Percentiles rank a stretch among this genome's conserved stretches.
Evolutionary conservation across 1,140 invertebrate genomes (phyloP).

Genomic region (Apolygus lucorum): DNA sequence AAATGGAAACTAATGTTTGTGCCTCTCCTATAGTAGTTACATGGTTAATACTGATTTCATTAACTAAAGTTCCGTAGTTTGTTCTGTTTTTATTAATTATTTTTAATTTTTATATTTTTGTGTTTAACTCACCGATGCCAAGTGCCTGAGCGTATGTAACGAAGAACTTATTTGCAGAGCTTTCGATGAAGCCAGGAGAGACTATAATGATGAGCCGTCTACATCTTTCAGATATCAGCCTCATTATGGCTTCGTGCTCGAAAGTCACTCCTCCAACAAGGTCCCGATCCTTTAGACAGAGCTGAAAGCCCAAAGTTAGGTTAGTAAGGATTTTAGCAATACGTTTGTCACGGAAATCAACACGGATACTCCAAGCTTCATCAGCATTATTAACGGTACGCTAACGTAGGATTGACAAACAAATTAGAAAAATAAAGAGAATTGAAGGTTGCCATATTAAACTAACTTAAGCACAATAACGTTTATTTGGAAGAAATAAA

Average conservation of each 20-base stretch:
- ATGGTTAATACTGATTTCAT: no score
- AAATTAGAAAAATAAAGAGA: no score
- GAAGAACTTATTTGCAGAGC: constrained; percentile 59
- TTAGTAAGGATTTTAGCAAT: no score
- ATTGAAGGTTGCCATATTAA: no score
- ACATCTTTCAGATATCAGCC: constrained; percentile 62
- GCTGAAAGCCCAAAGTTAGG: constrained; percentile 39
- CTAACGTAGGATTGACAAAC: no score
- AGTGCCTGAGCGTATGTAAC: constrained; percentile 62
- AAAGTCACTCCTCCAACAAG: constrained; percentile 52
- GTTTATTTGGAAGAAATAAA: no score
- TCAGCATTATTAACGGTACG: no score
- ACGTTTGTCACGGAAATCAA: no score
- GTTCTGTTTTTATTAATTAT: constrained; percentile 1
- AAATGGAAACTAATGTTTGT: no score
- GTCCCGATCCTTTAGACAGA: constrained; percentile 59
- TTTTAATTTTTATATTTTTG: background rate
- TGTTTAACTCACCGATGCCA: constrained; percentile 51
- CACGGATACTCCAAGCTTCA: no score
- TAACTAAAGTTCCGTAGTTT: background rate
- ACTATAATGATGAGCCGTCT: constrained; percentile 60
- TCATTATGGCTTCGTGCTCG: constrained; percentile 58
- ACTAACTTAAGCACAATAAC: no score
- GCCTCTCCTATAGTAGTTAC: no score
- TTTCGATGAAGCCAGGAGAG: constrained; percentile 59